Evolutionary conservation across 37 sponge, comb jelly and placozoan species (phyloP).

Genomic region (Eunapius fragilis): DNA sequence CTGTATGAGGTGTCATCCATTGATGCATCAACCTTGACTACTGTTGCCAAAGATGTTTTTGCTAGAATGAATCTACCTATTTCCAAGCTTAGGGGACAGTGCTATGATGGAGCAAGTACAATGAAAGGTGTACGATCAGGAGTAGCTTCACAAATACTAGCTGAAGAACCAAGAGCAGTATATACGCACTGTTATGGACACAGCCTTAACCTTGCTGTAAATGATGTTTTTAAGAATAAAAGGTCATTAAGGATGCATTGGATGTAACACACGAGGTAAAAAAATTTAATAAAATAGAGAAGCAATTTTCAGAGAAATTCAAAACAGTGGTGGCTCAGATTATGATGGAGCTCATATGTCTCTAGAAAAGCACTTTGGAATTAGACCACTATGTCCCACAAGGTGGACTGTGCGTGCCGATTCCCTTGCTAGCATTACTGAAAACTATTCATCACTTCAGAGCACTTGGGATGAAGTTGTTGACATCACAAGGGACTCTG

Average conservation of each 20-base stretch:
- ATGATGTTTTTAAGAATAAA: conserved; percentile 21
- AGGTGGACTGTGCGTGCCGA: conserved; percentile 48
- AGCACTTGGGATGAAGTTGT: conserved; percentile 34
- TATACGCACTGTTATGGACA: too few species aligned
- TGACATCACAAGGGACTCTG: conserved; percentile 14
- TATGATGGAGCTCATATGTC: not conserved
- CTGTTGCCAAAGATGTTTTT: conserved; percentile 37
- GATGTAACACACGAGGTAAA: conserved; percentile 16
- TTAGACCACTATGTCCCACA: conserved; percentile 36
- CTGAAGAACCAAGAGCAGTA: too few species aligned
- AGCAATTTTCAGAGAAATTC: too few species aligned
- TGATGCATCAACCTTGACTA: conserved; percentile 8
- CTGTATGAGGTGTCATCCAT: conserved; percentile 27
- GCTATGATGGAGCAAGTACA: conserved; percentile 70
- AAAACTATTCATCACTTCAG: conserved; percentile 27
- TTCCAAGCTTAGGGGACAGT: conserved; percentile 38
- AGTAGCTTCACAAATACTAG: too few species aligned
- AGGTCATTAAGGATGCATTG: conserved; percentile 11
- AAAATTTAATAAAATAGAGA: conserved; percentile 37
- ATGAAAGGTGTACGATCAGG: too few species aligned
- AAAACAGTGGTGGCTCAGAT: not conserved
- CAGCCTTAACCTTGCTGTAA: too few species aligned
- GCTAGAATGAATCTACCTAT: conserved; percentile 39
- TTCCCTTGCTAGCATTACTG: conserved; percentile 9
- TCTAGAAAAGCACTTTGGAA: not conserved